phyloP scores from a whole-genome alignment of 1,140 invertebrate genomes.

The Lasaia peninsularis region DNA sequence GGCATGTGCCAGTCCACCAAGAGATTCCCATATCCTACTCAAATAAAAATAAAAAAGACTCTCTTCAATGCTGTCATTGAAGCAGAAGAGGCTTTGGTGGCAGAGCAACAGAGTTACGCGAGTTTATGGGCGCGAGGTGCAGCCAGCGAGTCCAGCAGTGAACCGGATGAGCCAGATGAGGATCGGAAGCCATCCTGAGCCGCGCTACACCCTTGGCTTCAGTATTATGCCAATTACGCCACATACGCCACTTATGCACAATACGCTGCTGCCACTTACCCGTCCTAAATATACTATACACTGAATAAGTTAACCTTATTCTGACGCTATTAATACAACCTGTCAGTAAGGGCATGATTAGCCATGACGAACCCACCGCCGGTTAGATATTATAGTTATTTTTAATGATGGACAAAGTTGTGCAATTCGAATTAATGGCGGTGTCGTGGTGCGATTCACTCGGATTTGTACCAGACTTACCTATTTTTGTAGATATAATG shows the following conservation, averaged over 20 bases:
- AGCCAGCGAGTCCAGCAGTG: conserved; percentile 42
- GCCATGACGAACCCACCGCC: too few relatives aligned
- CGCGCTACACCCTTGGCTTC: conserved; percentile 28
- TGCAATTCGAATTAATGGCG: too few relatives aligned
- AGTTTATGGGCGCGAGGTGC: conserved; percentile 56
- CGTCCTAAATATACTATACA: neutral
- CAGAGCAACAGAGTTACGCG: conserved; percentile 66
- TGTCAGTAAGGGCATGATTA: too few relatives aligned
- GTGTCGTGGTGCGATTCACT: too few relatives aligned
- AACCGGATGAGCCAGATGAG: conserved; percentile 29
- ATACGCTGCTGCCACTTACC: conserved; percentile 5
- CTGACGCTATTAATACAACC: too few relatives aligned
- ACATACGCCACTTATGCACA: conserved; percentile 22
- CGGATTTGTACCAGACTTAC: too few relatives aligned
- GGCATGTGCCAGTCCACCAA: conserved; percentile 69
- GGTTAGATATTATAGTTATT: too few relatives aligned
- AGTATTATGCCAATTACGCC: conserved; percentile 29
- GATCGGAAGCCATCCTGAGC: conserved; percentile 49
- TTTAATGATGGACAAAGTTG: too few relatives aligned
- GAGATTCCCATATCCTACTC: conserved; percentile 58
- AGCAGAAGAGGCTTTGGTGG: conserved; percentile 58
- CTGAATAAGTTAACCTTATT: too few relatives aligned
- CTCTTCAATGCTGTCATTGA: conserved; percentile 58
- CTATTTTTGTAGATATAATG: too few relatives aligned
- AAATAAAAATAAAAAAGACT: conserved; percentile 58